phyloP scores from a whole-genome alignment of 35 echinoderm and acorn worm species.

The Lytechinus variegatus region DNA sequence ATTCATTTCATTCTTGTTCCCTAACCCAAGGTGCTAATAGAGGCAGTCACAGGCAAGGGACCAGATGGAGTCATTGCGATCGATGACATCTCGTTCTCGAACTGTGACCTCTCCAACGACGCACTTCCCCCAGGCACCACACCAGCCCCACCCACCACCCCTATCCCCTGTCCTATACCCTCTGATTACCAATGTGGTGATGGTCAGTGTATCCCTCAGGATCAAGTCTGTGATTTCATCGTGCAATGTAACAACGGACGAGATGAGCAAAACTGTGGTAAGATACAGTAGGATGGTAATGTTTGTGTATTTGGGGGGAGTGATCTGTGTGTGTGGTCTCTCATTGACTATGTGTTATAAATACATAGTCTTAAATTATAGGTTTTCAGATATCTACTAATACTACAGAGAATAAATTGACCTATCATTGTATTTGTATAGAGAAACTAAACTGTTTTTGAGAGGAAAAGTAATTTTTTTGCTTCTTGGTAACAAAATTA shows the following conservation, averaged over 20 bases:
- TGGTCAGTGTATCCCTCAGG: background rate
- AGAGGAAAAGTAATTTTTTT: too few relatives aligned
- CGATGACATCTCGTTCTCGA: slow-evolving; percentile 21
- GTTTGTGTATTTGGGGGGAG: too few relatives aligned
- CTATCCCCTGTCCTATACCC: background rate
- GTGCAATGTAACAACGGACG: background rate
- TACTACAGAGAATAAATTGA: too few relatives aligned
- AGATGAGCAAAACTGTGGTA: slow-evolving; percentile 22
- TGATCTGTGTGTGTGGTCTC: too few relatives aligned
- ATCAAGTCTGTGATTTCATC: slow-evolving; percentile 29
- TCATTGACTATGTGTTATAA: too few relatives aligned
- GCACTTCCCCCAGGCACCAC: background rate
- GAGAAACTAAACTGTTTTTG: too few relatives aligned
- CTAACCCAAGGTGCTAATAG: background rate
- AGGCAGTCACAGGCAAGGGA: background rate
- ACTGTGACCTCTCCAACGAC: background rate
- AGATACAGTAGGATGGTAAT: background rate
- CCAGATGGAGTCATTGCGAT: slow-evolving; percentile 8
- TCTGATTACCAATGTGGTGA: slow-evolving; percentile 31
- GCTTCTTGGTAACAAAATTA: too few relatives aligned
- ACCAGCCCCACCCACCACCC: background rate
- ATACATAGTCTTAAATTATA: too few relatives aligned
- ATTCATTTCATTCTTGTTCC: background rate
- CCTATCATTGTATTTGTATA: too few relatives aligned
- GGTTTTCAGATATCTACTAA: too few relatives aligned